Evolutionary conservation across 2,797 vertebrate species (phyloP).

Genomic region (Melopsittacus undulatus): DNA sequence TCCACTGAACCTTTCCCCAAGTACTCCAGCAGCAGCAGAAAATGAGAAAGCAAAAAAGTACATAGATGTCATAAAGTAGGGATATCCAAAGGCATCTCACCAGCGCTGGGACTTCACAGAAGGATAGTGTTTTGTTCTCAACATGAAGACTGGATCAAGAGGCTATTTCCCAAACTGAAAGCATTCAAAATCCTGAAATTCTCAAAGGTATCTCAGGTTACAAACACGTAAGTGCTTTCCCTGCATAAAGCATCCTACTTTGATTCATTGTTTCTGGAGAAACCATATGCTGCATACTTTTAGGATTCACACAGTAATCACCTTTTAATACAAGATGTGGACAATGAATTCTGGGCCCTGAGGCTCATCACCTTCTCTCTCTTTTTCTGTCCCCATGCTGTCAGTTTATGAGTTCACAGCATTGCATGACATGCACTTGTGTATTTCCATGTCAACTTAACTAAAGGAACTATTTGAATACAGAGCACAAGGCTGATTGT

Average conservation of each 20-base stretch:
- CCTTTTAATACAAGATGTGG: neutral
- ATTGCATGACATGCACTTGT: accelerated
- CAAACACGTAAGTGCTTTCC: neutral
- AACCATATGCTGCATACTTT: neutral
- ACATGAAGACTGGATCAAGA: neutral
- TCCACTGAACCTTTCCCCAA: neutral
- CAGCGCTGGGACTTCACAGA: neutral
- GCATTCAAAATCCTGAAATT: neutral
- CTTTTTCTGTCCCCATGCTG: neutral
- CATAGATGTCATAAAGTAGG: neutral
- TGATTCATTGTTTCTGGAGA: neutral
- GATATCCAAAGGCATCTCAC: neutral
- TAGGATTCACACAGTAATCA: neutral
- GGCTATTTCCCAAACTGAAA: neutral
- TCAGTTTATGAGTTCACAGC: neutral
- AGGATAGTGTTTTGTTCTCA: neutral
- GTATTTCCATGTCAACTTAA: neutral
- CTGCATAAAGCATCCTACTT: neutral
- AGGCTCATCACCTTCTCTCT: neutral
- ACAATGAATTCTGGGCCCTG: neutral
- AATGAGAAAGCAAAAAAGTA: neutral
- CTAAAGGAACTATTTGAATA: neutral
- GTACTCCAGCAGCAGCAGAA: neutral
- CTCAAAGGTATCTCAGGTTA: neutral
- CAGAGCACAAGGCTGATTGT: neutral